Conservation (phyloP, 2,888 invertebrate genomes). For the Lamproptera curius region DNA sequence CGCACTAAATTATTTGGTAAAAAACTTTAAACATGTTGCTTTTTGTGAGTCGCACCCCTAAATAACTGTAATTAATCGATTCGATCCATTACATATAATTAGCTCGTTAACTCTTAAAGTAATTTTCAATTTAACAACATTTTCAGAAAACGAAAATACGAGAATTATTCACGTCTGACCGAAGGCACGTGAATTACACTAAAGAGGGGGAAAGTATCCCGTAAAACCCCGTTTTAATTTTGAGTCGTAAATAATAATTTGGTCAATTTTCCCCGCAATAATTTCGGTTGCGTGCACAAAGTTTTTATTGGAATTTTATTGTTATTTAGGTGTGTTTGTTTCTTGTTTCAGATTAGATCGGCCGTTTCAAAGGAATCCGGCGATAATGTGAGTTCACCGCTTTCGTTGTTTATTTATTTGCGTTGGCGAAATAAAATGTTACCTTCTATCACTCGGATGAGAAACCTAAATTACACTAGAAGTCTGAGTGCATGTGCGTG, state of each 20-base stretch:
- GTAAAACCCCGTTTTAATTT: constrained; percentile 72
- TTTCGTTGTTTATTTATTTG: constrained; percentile 67
- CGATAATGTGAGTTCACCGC: constrained; percentile 76
- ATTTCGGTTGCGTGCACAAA: constrained; percentile 74
- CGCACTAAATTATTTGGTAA: no score
- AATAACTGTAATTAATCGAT: no score
- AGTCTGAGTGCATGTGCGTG: constrained; percentile 29
- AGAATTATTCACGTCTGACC: no score
- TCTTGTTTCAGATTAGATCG: constrained; percentile 77
- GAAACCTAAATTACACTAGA: constrained; percentile 7
- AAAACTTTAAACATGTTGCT: no score
- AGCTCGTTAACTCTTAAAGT: no score
- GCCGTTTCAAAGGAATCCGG: constrained; percentile 70
- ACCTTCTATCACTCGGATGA: constrained; percentile 33
- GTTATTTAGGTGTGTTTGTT: constrained; percentile 78
- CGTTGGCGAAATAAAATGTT: constrained; percentile 61
- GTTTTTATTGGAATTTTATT: constrained; percentile 78
- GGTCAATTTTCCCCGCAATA: constrained; percentile 72
- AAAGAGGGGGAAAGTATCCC: constrained; percentile 64
- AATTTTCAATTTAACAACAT: no score
- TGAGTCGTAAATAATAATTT: constrained; percentile 75
- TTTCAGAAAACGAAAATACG: no score
- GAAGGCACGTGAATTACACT: constrained; percentile 47
- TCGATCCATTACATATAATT: no score
- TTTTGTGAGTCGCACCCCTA: no score